Conservation (phyloP, 2,113 vertebrate genomes). For the Corythornis vintsioides region DNA sequence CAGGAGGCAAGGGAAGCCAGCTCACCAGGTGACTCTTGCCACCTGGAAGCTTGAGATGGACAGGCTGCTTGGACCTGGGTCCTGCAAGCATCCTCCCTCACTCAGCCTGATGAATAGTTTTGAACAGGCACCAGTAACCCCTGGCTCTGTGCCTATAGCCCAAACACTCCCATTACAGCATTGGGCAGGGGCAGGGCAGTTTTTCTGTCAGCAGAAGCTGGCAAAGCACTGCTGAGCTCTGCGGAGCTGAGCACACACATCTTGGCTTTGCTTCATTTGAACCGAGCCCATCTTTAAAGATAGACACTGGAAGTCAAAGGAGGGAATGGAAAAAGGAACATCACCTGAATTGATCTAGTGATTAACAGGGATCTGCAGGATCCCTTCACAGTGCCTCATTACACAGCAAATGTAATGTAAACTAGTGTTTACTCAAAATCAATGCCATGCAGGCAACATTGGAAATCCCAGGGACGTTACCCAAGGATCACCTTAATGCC, state of each 20-base stretch:
- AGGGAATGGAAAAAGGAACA: background rate
- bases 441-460: background rate
- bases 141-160: background rate
- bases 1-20: background rate
- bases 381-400: background rate
- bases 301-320: background rate
- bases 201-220: background rate
- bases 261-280: background rate
- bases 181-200: background rate
- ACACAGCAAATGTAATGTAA: background rate
- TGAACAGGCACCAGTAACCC: background rate
- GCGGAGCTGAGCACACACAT: background rate
- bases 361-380: background rate
- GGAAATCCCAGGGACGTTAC: background rate
- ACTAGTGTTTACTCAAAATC: slow-evolving; percentile 18
- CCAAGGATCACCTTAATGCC: background rate
- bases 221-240: background rate
- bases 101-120: background rate
- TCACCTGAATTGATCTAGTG: background rate
- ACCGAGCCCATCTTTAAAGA: background rate
- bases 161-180: accelerated
- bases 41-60: background rate
- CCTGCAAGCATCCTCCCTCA: background rate
- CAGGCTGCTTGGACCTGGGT: accelerated
- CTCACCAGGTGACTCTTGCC: accelerated